Evolutionary conservation across 2,113 vertebrate species (phyloP).

Genomic region (Pomatorhinus ruficollis): DNA sequence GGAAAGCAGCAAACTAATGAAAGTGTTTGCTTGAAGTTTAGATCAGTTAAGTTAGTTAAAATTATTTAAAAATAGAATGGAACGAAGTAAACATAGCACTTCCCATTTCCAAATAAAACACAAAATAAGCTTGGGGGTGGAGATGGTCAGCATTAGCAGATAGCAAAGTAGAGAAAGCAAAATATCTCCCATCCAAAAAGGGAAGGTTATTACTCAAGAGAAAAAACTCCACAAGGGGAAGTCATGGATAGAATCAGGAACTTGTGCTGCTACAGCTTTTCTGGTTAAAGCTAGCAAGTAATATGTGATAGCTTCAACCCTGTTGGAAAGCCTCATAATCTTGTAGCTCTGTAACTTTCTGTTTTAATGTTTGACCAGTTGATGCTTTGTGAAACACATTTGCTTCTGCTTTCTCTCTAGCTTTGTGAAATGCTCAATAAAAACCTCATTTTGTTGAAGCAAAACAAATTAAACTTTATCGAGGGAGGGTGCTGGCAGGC

Average conservation of each 20-base stretch:
- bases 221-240: neutral
- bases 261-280: neutral
- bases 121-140: neutral
- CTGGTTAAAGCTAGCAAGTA: neutral
- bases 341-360: slow-evolving; percentile 12
- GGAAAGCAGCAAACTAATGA: neutral
- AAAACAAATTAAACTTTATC: slow-evolving; percentile 51
- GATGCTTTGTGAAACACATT: neutral
- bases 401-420: slow-evolving; percentile 12
- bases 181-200: neutral
- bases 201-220: neutral
- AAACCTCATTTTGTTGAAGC: slow-evolving; percentile 17
- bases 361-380: slow-evolving; percentile 11
- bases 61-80: neutral
- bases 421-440: slow-evolving; percentile 23
- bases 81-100: neutral
- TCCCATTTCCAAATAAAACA: neutral
- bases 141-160: neutral
- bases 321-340: neutral
- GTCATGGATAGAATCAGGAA: neutral
- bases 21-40: neutral
- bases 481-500: neutral
- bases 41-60: neutral
- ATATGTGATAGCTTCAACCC: neutral
- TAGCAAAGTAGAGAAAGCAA: neutral